Percentiles rank a stretch among this genome's conserved stretches.
Evolutionary conservation across 35 echinoderm and acorn worm genomes (phyloP).

Genomic region (Acanthaster planci): DNA sequence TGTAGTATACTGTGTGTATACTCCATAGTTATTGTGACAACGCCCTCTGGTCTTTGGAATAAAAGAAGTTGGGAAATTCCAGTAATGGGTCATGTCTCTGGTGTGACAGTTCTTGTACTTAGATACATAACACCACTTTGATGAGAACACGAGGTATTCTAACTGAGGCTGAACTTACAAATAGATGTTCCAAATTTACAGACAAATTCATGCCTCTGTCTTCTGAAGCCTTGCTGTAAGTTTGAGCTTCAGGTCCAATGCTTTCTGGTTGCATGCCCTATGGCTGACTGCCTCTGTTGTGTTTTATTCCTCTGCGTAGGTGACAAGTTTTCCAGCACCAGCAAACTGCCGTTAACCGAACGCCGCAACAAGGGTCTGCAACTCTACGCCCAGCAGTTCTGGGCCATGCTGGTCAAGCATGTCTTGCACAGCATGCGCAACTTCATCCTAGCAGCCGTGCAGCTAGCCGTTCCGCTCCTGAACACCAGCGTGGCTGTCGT

Average conservation of each 20-base stretch:
- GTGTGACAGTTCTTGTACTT: too few relatives aligned
- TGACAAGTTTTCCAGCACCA: neutral
- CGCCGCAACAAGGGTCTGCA: conserved; percentile 49
- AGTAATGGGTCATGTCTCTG: too few relatives aligned
- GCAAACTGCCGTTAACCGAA: neutral
- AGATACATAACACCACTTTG: too few relatives aligned
- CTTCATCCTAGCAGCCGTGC: conserved; percentile 48
- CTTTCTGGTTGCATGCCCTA: neutral
- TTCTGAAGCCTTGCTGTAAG: neutral
- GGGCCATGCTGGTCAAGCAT: conserved; percentile 76
- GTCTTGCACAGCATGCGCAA: conserved; percentile 76
- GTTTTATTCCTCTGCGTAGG: neutral
- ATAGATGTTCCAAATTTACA: neutral
- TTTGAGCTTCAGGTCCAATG: neutral
- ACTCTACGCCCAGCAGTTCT: conserved; percentile 86
- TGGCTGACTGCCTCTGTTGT: neutral
- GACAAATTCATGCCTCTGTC: neutral
- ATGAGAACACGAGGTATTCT: too few relatives aligned
- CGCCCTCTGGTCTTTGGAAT: too few relatives aligned
- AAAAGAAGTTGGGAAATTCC: too few relatives aligned
- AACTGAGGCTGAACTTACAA: too few relatives aligned
- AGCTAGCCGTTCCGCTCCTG: conserved; percentile 54
- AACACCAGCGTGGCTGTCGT: conserved; percentile 49
- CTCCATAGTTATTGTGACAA: too few relatives aligned
- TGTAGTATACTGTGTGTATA: too few relatives aligned